Base-by-base conservation (phyloP, 2,888 invertebrate genomes). In the Melipona beecheii region DNA sequence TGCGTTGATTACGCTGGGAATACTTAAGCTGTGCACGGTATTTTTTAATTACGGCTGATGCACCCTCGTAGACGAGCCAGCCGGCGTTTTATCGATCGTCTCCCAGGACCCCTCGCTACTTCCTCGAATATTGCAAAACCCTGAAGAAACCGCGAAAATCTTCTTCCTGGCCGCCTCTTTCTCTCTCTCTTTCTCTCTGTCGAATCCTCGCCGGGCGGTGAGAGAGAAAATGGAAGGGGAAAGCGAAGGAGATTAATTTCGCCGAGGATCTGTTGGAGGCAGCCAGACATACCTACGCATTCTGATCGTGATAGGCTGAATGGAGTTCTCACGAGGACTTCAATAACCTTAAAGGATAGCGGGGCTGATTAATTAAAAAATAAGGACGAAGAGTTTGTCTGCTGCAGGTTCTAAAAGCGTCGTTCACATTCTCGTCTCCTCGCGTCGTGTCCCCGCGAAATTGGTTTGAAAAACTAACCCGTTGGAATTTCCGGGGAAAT, bases 31-130 rank as follows among this genome's bases (percentile, higher is more conserved):
- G 89, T 85, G 88, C 87, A 88, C 89, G 92, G 92, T 91, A 93
- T 92, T 92, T 93, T 92, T 93, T 93, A 92, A 92, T 93, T 93
- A 92, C 90, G 89, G 91, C 90, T 91, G 92, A 92, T 91, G 89
- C 91, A 92, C 91, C 87, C 89, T 58, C 58, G 71, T 60, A 43
- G 73, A 62, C 52, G 56, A 77, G 77, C 27, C 77, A 64, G 71
- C 65, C 75, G 78, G 73, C 77, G 65, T 81, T 73, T 66, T 75
- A 79, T 81, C 60, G 84, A 84, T 85, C 85, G 77, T 19, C 43
- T 24, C n/a, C 21, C 65, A 24, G 70, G 31, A 15, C 15, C 52
- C 9, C 54, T 31, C 60, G 70, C 69, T 58, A 49, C 75, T 62
- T 74, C 54, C 75, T 58, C 75, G 78, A 69, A 78, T 79, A 78